Evolutionary conservation across 2,888 invertebrate genomes (phyloP).

Genomic region (Lasiommata megera): DNA sequence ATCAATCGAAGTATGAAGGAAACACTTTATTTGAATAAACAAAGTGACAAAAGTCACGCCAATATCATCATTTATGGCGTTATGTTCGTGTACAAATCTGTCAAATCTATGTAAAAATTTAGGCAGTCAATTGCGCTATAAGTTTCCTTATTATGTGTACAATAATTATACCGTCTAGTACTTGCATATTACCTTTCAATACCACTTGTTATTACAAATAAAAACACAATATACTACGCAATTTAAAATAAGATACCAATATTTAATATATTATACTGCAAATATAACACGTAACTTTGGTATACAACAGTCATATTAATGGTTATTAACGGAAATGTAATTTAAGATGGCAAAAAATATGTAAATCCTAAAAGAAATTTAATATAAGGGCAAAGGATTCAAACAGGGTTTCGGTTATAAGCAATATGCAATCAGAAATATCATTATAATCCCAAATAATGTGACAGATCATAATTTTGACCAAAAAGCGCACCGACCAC

Average conservation of each 20-base stretch:
- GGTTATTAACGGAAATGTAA: slow-evolving; percentile 26
- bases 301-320: slow-evolving; percentile 14
- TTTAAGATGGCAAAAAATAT: slow-evolving; percentile 36
- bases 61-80: no score
- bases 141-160: no score
- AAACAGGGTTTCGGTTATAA: slow-evolving; percentile 44
- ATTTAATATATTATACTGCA: not conserved
- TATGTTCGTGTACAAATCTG: no score
- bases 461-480: slow-evolving; percentile 69
- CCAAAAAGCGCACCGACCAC: slow-evolving; percentile 54
- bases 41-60: no score
- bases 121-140: no score
- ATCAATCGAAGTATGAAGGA: no score
- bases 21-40: no score
- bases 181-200: no score
- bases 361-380: slow-evolving; percentile 34
- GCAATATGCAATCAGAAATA: slow-evolving; percentile 67
- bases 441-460: slow-evolving; percentile 72
- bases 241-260: not conserved
- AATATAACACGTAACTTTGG: slow-evolving; percentile 12
- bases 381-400: slow-evolving; percentile 31
- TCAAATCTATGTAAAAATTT: no score
- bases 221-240: no score
- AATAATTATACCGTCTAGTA: no score
- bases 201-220: no score